These are phyloP conservation scores for Peromyscus attwateri DNA, from an alignment of 2,797 vertebrate species.

Conservation along the genomic window DNA sequence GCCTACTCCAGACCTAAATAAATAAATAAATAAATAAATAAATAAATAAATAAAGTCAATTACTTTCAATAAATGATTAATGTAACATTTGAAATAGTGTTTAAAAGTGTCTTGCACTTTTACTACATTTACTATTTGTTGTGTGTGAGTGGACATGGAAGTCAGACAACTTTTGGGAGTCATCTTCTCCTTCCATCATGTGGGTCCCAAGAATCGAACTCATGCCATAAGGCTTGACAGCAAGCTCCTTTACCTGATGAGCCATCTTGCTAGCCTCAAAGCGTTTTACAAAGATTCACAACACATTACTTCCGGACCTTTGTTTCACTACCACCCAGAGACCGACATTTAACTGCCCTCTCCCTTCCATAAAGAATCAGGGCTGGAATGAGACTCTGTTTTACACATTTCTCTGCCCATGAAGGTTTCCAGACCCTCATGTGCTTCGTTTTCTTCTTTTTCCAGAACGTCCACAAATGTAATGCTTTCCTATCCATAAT, in stretches of 20 bases:
- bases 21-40: too few species aligned
- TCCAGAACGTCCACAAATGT: not conserved
- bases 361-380: not conserved
- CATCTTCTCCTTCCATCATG: too few species aligned
- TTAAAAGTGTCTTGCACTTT: not conserved
- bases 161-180: too few species aligned
- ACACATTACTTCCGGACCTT: not conserved
- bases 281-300: not conserved
- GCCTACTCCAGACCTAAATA: not conserved
- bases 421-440: not conserved
- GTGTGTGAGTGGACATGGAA: too few species aligned
- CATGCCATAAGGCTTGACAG: too few species aligned
- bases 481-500: not conserved
- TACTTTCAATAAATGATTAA: slow-evolving; percentile 34
- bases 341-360: not conserved
- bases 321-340: not conserved
- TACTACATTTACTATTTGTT: not conserved
- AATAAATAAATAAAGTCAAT: not conserved
- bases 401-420: not conserved
- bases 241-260: too few species aligned
- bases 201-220: too few species aligned
- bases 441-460: slow-evolving; percentile 2
- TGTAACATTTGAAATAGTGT: not conserved
- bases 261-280: not conserved
- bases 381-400: not conserved